Evolutionary conservation across 2,888 invertebrate species (phyloP).

Genomic region (Adelognathus sp.): DNA sequence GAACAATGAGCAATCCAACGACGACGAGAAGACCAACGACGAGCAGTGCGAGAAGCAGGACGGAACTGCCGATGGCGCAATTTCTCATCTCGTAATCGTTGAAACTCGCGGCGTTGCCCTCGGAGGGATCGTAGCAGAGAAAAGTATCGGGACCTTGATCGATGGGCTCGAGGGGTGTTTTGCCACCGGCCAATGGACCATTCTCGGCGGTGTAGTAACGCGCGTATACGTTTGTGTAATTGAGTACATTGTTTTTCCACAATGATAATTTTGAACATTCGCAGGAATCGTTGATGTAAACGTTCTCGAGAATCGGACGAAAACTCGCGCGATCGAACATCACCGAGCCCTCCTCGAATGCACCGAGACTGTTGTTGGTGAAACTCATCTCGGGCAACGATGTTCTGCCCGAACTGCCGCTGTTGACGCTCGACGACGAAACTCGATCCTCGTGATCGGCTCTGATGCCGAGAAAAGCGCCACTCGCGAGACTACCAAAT

Average conservation of each 20-base stretch:
- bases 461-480: slow-evolving; percentile 85
- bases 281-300: slow-evolving; percentile 85
- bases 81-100: slow-evolving; percentile 72
- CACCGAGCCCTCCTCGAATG: slow-evolving; percentile 84
- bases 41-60: slow-evolving; percentile 70
- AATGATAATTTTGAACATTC: slow-evolving; percentile 82
- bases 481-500: slow-evolving; percentile 83
- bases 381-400: slow-evolving; percentile 83
- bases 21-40: slow-evolving; percentile 65
- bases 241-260: slow-evolving; percentile 77
- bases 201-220: slow-evolving; percentile 66
- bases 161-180: slow-evolving; percentile 67
- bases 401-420: slow-evolving; percentile 84
- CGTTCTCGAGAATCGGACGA: slow-evolving; percentile 83
- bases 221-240: slow-evolving; percentile 75
- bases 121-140: slow-evolving; percentile 68
- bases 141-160: slow-evolving; percentile 74
- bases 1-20: slow-evolving; percentile 62
- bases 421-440: slow-evolving; percentile 81
- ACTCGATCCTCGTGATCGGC: slow-evolving; percentile 81
- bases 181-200: slow-evolving; percentile 1
- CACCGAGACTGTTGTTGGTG: slow-evolving; percentile 85
- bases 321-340: slow-evolving; percentile 84
- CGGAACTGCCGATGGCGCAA: slow-evolving; percentile 73
- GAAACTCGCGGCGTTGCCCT: slow-evolving; percentile 68